These are phyloP conservation scores for Labrus mixtus DNA, from an alignment of 2,113 vertebrate genomes.

Conservation along the genomic window DNA sequence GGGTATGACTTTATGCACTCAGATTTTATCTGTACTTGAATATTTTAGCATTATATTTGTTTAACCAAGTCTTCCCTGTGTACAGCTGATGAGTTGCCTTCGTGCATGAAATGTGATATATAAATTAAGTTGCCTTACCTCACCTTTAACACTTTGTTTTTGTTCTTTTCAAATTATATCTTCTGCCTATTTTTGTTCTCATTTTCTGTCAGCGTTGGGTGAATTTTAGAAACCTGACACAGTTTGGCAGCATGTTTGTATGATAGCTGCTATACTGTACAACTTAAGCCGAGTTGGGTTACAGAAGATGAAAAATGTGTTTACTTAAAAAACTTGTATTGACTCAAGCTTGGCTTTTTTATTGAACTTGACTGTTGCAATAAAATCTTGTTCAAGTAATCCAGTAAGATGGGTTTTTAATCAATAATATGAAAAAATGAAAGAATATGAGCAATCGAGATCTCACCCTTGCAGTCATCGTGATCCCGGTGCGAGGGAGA, in stretches of 20 bases:
- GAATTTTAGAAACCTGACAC: neutral
- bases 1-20: too few relatives aligned
- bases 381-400: too few relatives aligned
- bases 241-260: neutral
- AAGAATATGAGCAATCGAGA: fast-evolving
- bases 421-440: neutral
- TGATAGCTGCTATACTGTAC: neutral
- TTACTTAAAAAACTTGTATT: neutral
- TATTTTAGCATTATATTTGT: too few relatives aligned
- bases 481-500: slow-evolving; percentile 84
- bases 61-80: too few relatives aligned
- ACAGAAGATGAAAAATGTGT: neutral
- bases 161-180: too few relatives aligned
- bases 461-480: slow-evolving; percentile 88
- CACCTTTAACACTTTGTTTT: too few relatives aligned
- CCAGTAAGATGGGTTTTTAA: neutral
- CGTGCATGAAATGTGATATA: too few relatives aligned
- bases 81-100: too few relatives aligned
- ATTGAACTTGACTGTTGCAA: neutral
- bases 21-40: too few relatives aligned
- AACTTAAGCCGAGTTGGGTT: neutral
- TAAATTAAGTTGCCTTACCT: too few relatives aligned
- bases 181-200: too few relatives aligned
- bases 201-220: too few relatives aligned
- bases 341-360: neutral